Evolutionary conservation across 2,888 invertebrate genomes (phyloP), one percentile per base, ranked within the genome.

Genomic region (Zeuzera pyrina): DNA sequence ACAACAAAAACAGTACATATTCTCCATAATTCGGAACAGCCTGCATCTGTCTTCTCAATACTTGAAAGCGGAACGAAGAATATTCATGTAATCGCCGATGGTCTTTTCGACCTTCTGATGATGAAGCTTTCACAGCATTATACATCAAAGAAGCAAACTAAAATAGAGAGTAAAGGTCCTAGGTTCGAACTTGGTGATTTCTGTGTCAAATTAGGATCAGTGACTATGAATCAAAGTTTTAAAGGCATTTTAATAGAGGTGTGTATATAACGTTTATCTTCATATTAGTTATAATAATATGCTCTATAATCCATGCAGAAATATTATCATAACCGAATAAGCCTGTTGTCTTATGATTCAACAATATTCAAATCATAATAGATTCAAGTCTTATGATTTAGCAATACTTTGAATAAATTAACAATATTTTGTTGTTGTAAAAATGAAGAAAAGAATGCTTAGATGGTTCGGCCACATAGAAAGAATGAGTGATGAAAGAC

Each of bases 21-120:
- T n/a, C 85, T 98, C 5, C 97, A 97, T 76, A 95, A 97, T 69
- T 96, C 95, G 0, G 97, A 98, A 62, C 94, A 95, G 58, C 97
- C 97, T 0, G 96, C 95, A 0, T 93, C 97, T 0, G 95, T 95
- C 2, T 97, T 97, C 74, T 92, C 96, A 5, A 89, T 97, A 15
- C 83, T 97, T 4, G 97, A 97, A 52, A 91, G 91, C 30, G 95
- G 94, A 0, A 89, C 88, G 7, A 94, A 94, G 61, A 91, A 91
- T 37, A 91, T 95, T 15, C 92, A 95, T 2, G 85, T 98, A 0
- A 92, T 95, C 16, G 95, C 97, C 0, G 97, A 97, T 59, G 91
- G 92, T 1, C 84, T 97, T 2, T 96, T 97, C 58, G 97, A 97
- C 68, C 73, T 95, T 32, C 79, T 97, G 0, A 93, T 97, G 91